A percentile compares a stretch with the other conserved stretches of the same genome.
phyloP scores from a whole-genome alignment of 2,113 vertebrate species.

The Parotia lawesii region DNA sequence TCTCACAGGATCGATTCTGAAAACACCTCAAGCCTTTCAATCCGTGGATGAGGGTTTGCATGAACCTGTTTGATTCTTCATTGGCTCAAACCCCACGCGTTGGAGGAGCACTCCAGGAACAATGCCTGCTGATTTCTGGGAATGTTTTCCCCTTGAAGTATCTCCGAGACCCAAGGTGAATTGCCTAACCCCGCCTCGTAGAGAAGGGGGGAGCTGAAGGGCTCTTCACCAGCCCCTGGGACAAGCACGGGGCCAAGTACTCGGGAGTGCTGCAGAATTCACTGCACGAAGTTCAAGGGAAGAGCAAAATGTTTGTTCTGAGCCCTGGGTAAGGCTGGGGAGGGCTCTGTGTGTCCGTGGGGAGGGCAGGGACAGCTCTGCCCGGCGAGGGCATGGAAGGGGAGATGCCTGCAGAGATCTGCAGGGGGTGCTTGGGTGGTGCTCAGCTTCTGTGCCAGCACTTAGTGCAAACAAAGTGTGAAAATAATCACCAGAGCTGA shows the following conservation, averaged over 20 bases:
- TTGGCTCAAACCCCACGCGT: fast-evolving
- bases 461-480: neutral
- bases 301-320: neutral
- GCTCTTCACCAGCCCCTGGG: neutral
- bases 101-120: neutral
- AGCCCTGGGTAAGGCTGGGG: neutral
- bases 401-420: neutral
- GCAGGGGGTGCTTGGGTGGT: neutral
- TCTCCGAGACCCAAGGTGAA: neutral
- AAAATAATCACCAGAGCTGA: neutral
- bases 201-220: neutral
- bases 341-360: neutral
- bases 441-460: neutral
- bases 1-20: neutral
- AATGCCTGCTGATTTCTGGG: neutral
- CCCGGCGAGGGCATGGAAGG: neutral
- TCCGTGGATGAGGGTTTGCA: neutral
- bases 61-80: neutral
- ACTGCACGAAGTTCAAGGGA: neutral
- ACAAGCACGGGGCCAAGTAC: neutral
- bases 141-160: neutral
- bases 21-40: neutral
- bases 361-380: neutral
- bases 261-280: neutral
- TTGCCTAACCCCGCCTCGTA: neutral